Conservation (phyloP, 2,888 invertebrate species). For the Monopis laevigella region DNA sequence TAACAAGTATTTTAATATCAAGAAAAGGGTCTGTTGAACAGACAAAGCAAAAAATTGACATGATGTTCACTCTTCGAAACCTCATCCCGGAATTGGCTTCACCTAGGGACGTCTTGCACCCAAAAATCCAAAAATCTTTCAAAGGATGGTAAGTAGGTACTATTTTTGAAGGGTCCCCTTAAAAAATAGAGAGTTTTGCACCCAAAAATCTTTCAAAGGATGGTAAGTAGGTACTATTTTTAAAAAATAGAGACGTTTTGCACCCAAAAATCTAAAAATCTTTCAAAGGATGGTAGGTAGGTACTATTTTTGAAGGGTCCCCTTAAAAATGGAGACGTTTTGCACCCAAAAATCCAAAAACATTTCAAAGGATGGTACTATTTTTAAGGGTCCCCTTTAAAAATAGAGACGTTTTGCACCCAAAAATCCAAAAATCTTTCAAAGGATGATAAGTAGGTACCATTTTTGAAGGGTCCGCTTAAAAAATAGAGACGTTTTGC, state of each 20-base stretch:
- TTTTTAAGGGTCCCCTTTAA: too few relatives aligned
- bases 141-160: conserved; percentile 7
- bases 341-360: too few relatives aligned
- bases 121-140: background rate
- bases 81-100: conserved; percentile 6
- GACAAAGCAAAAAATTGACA: conserved; percentile 11
- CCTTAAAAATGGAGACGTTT: too few relatives aligned
- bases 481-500: too few relatives aligned
- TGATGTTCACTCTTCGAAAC: conserved; percentile 19
- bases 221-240: too few relatives aligned
- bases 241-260: conserved; percentile 6
- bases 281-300: conserved; percentile 7
- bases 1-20: conserved; percentile 9
- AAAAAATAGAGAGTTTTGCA: too few relatives aligned
- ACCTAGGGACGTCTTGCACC: conserved; percentile 8
- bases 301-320: too few relatives aligned
- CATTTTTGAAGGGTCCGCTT: too few relatives aligned
- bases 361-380: conserved; percentile 6
- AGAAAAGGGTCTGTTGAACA: conserved; percentile 16
- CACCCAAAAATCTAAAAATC: conserved; percentile 1
- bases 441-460: conserved; percentile 6
- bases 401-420: conserved; percentile 7
- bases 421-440: background rate
- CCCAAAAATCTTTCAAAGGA: conserved; percentile 3
- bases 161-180: too few relatives aligned